These are phyloP conservation scores for Scomberomorus guttatus DNA, from an alignment of 2,797 vertebrate genomes.

Conservation along the genomic window DNA sequence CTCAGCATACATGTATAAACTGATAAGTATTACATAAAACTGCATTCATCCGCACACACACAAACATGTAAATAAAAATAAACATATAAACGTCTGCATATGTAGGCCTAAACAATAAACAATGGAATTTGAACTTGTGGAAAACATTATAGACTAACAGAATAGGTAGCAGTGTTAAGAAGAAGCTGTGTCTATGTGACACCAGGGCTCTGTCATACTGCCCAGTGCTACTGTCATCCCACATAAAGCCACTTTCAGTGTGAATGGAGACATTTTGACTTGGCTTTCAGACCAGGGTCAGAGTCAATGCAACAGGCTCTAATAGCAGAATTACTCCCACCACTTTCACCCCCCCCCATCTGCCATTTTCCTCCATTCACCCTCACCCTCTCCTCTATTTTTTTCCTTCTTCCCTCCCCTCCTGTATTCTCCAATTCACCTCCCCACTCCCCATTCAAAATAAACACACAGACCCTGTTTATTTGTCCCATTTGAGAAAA, in stretches of 20 bases:
- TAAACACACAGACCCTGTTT: slow-evolving; percentile 70
- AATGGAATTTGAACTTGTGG: slow-evolving; percentile 12
- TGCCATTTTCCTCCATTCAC: slow-evolving; percentile 43
- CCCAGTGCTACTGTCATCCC: slow-evolving; percentile 59
- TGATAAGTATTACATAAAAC: not conserved
- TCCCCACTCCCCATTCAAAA: slow-evolving; percentile 53
- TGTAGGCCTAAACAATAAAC: slow-evolving; percentile 19
- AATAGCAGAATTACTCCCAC: slow-evolving; percentile 65
- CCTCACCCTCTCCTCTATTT: slow-evolving; percentile 7
- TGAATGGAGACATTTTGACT: slow-evolving; percentile 80
- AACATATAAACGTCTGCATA: not conserved
- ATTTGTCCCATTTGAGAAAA: slow-evolving; percentile 76
- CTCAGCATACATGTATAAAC: slow-evolving; percentile 8
- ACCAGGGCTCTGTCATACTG: slow-evolving; percentile 43
- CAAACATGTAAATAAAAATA: not conserved
- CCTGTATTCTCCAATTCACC: slow-evolving; percentile 19
- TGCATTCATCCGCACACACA: not conserved
- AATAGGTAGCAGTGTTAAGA: slow-evolving; percentile 19
- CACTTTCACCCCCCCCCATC: slow-evolving; percentile 32
- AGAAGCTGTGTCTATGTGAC: slow-evolving; percentile 53
- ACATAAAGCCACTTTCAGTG: slow-evolving; percentile 85
- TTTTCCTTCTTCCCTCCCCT: slow-evolving; percentile 1
- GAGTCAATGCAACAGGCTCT: slow-evolving; percentile 64
- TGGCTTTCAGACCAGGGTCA: slow-evolving; percentile 68
- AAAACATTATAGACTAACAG: slow-evolving; percentile 16